Evolutionary conservation across 2,797 vertebrate species (phyloP), one percentile per base, ranked within the genome.

Genomic region (Gymnocypris eckloni): DNA sequence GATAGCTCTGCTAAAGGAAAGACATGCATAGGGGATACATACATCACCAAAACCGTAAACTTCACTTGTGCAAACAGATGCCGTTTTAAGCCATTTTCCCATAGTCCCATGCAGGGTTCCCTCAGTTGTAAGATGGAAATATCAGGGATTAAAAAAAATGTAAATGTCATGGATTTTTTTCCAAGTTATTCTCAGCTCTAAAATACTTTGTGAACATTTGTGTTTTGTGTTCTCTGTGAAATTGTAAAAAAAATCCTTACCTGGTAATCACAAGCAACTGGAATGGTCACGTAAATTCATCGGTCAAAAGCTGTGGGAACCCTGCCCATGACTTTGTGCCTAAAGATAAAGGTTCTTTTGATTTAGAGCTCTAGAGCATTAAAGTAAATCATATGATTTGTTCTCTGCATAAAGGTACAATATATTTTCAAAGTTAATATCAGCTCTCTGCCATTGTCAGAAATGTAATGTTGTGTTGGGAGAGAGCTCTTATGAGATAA

Each of bases 1-100:
- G 64, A 78, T 64, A 52, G 64, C 83, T 84, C 48, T 64, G 52
- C 41, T 9, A 41, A 85, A 80, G 18, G 25, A 83, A 69, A 54
- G 45, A 73, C 37, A 37, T 41, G 9, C 4, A 67, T 37, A 67
- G 1, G 59, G 48, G 45, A 79, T 79, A 69, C 48, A 52, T 54
- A 25, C 5, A 1, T 70, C 50, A 59, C 37, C 67, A 20, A 76
- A 84, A 66, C 11, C 20, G 33, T 15, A 20, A 52, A 37, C 12
- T 69, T n/a, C 13, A 76, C 6, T 25, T 85, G 66, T 3, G 61
- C 41, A 45, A 85, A 41, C 50, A n/a, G 11, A 70, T 70, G 64
- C 50, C 1, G 61, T 67, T 83, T 64, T 83, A 80, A 67, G 43
- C 61, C 79, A 67, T 80, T 67, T 18, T 70, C 6, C 48, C 33